Conservation (phyloP, 2,797 vertebrate genomes). For the Pangasius larnaudii region DNA sequence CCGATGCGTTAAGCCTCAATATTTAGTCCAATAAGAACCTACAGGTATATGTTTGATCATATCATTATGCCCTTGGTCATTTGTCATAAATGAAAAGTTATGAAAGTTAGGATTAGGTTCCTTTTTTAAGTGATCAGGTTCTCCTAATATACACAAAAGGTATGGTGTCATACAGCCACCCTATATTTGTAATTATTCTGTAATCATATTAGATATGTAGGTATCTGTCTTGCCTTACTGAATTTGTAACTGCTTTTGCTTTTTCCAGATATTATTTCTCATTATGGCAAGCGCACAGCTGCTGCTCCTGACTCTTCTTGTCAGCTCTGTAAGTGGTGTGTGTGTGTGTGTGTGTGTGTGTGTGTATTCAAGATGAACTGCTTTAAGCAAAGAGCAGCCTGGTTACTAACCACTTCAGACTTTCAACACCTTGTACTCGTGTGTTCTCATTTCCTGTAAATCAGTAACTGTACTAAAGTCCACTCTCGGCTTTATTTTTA, state of each 20-base stretch:
- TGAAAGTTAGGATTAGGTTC: too few species aligned
- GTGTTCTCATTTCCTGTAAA: constrained; percentile 46
- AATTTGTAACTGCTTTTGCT: neutral
- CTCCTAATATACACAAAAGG: neutral
- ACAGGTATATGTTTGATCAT: neutral
- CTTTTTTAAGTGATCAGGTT: neutral
- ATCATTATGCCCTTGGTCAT: neutral
- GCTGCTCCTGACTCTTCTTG: constrained; percentile 52
- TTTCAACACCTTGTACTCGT: constrained; percentile 46
- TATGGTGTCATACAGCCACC: neutral
- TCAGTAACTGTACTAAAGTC: constrained; percentile 56
- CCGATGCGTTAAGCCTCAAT: too few species aligned
- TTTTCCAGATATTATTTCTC: constrained; percentile 33
- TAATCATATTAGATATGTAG: neutral
- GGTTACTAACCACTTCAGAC: constrained; percentile 29
- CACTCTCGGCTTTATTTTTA: constrained; percentile 31
- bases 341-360: constrained; percentile 15
- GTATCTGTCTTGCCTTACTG: neutral
- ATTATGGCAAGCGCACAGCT: constrained; percentile 51
- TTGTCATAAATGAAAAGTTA: neutral
- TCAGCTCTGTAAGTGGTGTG: constrained; percentile 57
- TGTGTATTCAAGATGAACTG: neutral
- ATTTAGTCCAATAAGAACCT: neutral
- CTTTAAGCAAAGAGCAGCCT: neutral
- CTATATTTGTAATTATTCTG: neutral